Base-by-base conservation (phyloP, 2,888 invertebrate genomes). In the Conops quadrifasciatus region DNA sequence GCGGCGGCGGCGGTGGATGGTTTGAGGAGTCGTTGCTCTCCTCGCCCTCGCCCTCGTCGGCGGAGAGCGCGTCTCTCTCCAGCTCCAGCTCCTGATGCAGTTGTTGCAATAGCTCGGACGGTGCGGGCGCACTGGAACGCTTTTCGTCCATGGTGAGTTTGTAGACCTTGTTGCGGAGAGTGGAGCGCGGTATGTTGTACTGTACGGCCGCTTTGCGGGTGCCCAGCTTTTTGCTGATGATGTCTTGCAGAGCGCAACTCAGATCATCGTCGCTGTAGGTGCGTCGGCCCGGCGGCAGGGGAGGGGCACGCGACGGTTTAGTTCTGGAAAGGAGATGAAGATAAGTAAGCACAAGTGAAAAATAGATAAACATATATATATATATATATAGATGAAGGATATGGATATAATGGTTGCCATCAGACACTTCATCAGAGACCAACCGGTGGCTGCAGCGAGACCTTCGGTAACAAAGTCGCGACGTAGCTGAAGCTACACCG, bases 211-310 rank as follows among this genome's bases (percentile, higher is more conserved):
- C 97, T 72, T 97, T 89, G 60, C 97, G 88, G 7, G 97, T 96
- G 76, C 97, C 97, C 78, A 98, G 88, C 82, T 95, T 93, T 21
- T 97, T 97, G 77, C 93, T 93, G 85, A 95, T 93, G 83, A 98
- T 96, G 87, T 97, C 98, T 73, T 94, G 90, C 72, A 98, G 90
- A n/a, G 98, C 98, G 49, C 93, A 93, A 82, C 94, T 93, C 56
- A 98, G 90, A 86, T 98, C 97, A 80, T 96, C 95, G 79, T 97
- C 96, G n/a, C 96, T 96, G 88, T 98, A 98, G 68, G 93, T 91
- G 77, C 94, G 90, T 76, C 95, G 89, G 70, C 91, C 89, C 36
- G 79, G 65, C 30, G 79, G 77, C 70, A 77, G 72, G 13, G 82
- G 78, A 67, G 90, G 78, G 88, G 87, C 87, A 89, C 89, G 82